These are phyloP conservation scores for Pogonomyrmex californicus DNA, from an alignment of 1,140 invertebrate species.

Conservation along the genomic window DNA sequence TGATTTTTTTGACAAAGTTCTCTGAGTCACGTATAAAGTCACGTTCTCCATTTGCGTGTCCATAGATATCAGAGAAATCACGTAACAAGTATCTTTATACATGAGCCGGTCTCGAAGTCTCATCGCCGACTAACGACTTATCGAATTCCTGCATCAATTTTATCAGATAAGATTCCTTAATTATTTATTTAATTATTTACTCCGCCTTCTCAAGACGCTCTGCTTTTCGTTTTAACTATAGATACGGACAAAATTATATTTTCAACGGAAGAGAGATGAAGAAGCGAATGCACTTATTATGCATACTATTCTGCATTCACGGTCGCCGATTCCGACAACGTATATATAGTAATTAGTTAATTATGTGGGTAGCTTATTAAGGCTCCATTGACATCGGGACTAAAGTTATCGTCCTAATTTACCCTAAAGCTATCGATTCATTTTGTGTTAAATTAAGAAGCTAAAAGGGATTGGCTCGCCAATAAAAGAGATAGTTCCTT, in stretches of 20 bases:
- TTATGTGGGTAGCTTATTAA: constrained; percentile 55
- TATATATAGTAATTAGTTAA: constrained; percentile 55
- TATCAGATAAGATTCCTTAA: constrained; percentile 18
- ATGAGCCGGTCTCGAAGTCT: constrained; percentile 7
- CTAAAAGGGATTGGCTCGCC: constrained; percentile 28
- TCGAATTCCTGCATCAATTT: constrained; percentile 19
- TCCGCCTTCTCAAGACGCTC: not conserved
- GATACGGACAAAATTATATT: constrained; percentile 23
- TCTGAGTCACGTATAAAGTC: not conserved
- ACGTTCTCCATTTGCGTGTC: constrained; percentile 4
- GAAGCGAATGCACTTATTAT: constrained; percentile 36
- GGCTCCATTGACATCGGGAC: constrained; percentile 18
- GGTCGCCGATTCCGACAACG: not conserved
- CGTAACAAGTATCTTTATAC: constrained; percentile 50
- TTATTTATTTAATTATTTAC: constrained; percentile 41
- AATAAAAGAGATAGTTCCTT: constrained; percentile 52
- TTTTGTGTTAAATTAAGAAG: constrained; percentile 48
- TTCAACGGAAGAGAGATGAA: constrained; percentile 5
- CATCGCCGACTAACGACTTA: constrained; percentile 16
- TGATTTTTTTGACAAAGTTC: constrained; percentile 24
- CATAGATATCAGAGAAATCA: constrained; percentile 25
- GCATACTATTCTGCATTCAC: constrained; percentile 34
- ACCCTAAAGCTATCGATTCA: constrained; percentile 44
- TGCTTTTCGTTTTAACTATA: constrained; percentile 23
- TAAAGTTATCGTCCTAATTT: constrained; percentile 50